Percentiles rank a stretch among this genome's conserved stretches.
These are phyloP conservation scores for Erythrocercus mccallii DNA, from an alignment of 2,113 vertebrate species.

Conservation along the genomic window DNA sequence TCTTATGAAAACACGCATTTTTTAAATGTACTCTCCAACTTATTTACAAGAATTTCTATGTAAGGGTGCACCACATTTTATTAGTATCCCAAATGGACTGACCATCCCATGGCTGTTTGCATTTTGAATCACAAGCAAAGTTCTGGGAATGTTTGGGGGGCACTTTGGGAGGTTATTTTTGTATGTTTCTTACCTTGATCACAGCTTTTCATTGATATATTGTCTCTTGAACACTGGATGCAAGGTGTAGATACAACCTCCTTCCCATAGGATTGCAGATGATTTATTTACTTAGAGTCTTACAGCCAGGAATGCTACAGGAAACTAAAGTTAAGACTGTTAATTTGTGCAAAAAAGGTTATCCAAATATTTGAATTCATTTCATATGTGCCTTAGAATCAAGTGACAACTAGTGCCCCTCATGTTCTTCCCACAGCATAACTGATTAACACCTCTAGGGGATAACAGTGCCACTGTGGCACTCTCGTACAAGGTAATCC, in stretches of 20 bases:
- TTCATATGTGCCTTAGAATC: background rate
- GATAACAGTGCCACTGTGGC: background rate
- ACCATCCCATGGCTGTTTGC: background rate
- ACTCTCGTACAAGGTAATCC: background rate
- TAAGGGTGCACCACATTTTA: background rate
- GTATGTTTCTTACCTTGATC: background rate
- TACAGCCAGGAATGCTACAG: background rate
- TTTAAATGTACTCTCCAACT: background rate
- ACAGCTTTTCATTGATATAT: background rate
- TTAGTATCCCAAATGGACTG: background rate
- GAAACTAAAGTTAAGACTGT: background rate
- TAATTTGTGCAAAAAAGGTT: background rate
- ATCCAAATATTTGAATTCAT: background rate
- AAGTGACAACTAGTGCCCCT: background rate
- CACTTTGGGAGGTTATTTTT: background rate
- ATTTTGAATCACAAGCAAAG: background rate
- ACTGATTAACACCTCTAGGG: background rate
- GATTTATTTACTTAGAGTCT: background rate
- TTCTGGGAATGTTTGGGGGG: background rate
- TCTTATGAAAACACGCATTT: background rate
- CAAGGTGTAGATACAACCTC: background rate
- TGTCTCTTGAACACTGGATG: background rate
- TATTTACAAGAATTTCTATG: background rate
- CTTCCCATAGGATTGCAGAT: background rate
- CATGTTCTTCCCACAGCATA: background rate